phyloP scores from a whole-genome alignment of 2,113 vertebrate genomes.

The Anser cygnoides region DNA sequence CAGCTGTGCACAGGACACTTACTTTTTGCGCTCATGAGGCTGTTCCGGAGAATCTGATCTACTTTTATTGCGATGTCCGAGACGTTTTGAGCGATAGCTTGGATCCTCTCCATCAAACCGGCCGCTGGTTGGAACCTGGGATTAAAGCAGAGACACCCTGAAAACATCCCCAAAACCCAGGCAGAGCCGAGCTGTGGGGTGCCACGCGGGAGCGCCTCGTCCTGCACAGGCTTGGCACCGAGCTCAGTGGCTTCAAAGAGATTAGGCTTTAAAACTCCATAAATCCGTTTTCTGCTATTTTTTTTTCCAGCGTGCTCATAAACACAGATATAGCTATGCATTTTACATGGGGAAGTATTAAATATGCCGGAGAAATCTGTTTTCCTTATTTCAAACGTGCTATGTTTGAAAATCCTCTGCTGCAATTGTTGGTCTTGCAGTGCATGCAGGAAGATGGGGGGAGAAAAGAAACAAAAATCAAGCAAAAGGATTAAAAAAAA shows the following conservation, averaged over 20 bases:
- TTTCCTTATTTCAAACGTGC: not conserved
- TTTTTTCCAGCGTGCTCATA: not conserved
- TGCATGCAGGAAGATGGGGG: not conserved
- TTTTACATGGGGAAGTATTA: not conserved
- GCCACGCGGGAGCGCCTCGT: not conserved
- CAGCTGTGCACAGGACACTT: not conserved
- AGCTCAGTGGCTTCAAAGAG: not conserved
- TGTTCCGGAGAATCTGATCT: constrained; percentile 94
- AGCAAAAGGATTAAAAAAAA: not conserved
- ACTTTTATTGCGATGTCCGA: constrained; percentile 92
- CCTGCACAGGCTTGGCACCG: not conserved
- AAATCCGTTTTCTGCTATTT: not conserved
- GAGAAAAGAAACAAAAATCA: not conserved
- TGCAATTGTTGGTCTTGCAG: not conserved
- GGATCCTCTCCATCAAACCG: constrained; percentile 91
- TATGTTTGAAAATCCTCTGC: not conserved
- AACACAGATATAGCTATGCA: not conserved
- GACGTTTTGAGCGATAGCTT: constrained; percentile 96
- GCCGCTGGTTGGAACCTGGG: constrained; percentile 83
- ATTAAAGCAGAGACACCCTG: not conserved
- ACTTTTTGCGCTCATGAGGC: constrained; percentile 85
- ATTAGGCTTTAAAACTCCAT: not conserved
- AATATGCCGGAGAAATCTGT: not conserved
- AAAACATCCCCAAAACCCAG: not conserved
- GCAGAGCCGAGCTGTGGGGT: not conserved